These are phyloP conservation scores for Acronicta alni DNA, from an alignment of 2,888 invertebrate species.

Conservation along the genomic window DNA sequence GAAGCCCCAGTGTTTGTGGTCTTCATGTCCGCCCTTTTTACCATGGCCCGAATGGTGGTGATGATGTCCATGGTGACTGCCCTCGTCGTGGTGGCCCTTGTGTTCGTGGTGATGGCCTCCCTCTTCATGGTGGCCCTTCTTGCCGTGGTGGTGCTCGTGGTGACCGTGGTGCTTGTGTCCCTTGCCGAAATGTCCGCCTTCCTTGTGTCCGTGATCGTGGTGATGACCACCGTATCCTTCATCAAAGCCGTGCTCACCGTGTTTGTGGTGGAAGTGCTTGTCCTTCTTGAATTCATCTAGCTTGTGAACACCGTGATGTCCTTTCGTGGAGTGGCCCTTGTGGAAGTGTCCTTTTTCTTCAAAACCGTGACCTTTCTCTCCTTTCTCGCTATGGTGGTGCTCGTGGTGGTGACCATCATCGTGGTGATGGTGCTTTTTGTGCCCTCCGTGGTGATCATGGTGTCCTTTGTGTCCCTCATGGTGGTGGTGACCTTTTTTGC, in stretches of 20 bases:
- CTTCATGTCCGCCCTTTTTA: constrained; percentile 94
- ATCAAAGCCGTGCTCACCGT: constrained; percentile 93
- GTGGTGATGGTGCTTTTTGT: constrained; percentile 91
- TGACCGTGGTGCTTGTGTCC: constrained; percentile 93
- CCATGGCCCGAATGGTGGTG: constrained; percentile 92
- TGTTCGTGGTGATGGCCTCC: constrained; percentile 94
- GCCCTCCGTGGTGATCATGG: constrained; percentile 89
- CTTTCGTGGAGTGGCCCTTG: constrained; percentile 95
- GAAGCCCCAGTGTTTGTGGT: constrained; percentile 94
- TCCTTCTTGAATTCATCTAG: constrained; percentile 95
- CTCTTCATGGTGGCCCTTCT: constrained; percentile 94
- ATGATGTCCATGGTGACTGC: constrained; percentile 93
- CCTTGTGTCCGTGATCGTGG: constrained; percentile 93
- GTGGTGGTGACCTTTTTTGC: constrained; percentile 92
- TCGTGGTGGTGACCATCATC: constrained; percentile 91
- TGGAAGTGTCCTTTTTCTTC: constrained; percentile 92
- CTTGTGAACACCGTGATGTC: constrained; percentile 95
- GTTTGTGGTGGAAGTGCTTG: constrained; percentile 95
- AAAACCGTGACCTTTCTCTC: constrained; percentile 89
- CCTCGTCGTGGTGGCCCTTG: constrained; percentile 94
- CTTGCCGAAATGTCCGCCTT: constrained; percentile 94
- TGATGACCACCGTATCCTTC: constrained; percentile 94
- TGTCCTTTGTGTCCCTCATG: constrained; percentile 90
- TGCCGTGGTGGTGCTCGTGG: constrained; percentile 94
- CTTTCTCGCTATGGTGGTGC: constrained; percentile 91